Evolutionary conservation across 2,797 vertebrate species (phyloP), one percentile per base, ranked within the genome.

Genomic region (Clamator glandarius): DNA sequence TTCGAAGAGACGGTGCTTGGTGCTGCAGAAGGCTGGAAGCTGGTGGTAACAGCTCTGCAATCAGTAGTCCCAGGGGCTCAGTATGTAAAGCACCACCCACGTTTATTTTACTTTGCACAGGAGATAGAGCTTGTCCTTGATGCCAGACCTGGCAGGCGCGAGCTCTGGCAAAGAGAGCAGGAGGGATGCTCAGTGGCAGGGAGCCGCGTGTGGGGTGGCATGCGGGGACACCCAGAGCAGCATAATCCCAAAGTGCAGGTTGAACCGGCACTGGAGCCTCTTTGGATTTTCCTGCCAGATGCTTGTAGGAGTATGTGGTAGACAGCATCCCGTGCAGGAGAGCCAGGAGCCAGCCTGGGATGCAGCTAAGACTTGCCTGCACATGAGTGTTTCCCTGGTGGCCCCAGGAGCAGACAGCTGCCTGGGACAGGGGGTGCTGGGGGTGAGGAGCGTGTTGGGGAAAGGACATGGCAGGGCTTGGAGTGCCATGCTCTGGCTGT

Each of bases 41-140:
- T 50, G 26, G 42, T 0, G 12, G 61, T 11, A 24, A 36, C 0
- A 4, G 44, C 55, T 87, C 35, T 46, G 58, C 50, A 12, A 16
- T 33, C 64, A 61, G 11, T 9, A 6, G 16, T 21, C 41, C 26
- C 48, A 68, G 50, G 16, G 26, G 39, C 51, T 46, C 66, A 15
- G 31, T 1, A 1, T 10, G 21, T 12, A 20, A 50, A 75, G 68
- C 44, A 15, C 31, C 0, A 1, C 1, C 0, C 5, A 0, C 8
- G 20, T 26, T 31, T 26, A 9, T 26, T 15, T 14, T 23, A 5
- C 33, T 17, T 51, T 19, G 73, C 66, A 11, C 35, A 25, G 35
- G 35, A 1, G 1, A 44, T 6, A 36, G 23, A 67, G 9, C 23
- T 63, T 33, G 39, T 62, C 26, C 50, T 36, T 1, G 6, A 7